These are phyloP conservation scores for Halichoerus grypus DNA, from an alignment of 2,113 vertebrate genomes.

Conservation along the genomic window DNA sequence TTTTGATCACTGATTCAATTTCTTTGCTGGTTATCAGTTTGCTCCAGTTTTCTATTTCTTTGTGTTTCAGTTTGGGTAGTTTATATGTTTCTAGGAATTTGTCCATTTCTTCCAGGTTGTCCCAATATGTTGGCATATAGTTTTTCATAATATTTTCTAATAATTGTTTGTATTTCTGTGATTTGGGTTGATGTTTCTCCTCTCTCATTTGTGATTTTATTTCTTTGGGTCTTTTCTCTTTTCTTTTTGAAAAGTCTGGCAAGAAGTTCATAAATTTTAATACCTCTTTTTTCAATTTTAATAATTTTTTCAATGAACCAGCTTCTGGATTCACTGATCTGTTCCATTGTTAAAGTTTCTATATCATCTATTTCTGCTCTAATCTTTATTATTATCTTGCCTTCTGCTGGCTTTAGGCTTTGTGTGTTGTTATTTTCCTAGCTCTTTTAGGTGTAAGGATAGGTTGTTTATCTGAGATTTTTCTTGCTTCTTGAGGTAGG, in stretches of 20 bases:
- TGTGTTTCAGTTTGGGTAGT: not conserved
- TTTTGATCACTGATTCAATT: not conserved
- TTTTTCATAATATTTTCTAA: not conserved
- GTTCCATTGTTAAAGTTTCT: not conserved
- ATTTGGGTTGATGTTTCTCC: not conserved
- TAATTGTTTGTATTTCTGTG: not conserved
- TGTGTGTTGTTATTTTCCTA: not conserved
- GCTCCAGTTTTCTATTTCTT: not conserved
- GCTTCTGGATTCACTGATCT: not conserved
- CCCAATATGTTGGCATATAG: not conserved
- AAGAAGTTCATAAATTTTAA: not conserved
- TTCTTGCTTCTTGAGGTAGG: not conserved
- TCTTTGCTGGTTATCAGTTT: not conserved
- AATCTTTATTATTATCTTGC: not conserved
- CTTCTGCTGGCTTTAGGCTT: not conserved
- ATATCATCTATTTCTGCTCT: not conserved
- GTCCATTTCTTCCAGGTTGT: not conserved
- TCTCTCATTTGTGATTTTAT: not conserved
- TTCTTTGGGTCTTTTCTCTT: not conserved
- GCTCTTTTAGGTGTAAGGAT: not conserved
- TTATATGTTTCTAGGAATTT: not conserved
- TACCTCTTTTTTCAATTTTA: not conserved
- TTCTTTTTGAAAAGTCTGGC: not conserved
- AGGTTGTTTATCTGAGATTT: not conserved
- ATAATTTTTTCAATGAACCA: not conserved